phyloP scores from a whole-genome alignment of 2,113 vertebrate genomes.

The Alouatta palliata region DNA sequence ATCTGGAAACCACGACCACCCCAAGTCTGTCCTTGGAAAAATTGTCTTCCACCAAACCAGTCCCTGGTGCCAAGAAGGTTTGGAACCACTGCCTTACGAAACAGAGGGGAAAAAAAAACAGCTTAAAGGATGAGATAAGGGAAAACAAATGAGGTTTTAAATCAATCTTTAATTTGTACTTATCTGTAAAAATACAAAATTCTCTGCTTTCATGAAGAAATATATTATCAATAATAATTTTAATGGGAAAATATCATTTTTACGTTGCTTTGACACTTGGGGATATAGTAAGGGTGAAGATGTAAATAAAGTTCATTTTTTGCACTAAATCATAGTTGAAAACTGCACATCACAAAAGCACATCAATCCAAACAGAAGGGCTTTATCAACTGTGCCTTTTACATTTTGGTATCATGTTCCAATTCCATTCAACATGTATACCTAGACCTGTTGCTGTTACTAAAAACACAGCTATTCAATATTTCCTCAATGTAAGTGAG shows the following conservation, averaged over 20 bases:
- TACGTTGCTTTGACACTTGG: neutral
- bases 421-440: neutral
- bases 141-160: neutral
- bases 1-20: fast-evolving
- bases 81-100: too few species aligned
- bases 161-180: neutral
- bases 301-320: neutral
- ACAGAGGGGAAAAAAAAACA: neutral
- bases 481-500: neutral
- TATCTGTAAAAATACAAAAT: neutral
- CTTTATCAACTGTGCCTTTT: neutral
- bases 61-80: too few species aligned
- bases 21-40: too few species aligned
- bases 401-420: neutral
- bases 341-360: neutral
- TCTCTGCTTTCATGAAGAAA: neutral
- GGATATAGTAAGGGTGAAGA: neutral
- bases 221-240: neutral
- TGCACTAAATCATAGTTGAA: neutral
- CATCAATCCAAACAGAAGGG: neutral
- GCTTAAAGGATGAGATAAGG: neutral
- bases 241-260: neutral
- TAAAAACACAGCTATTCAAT: neutral
- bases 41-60: too few species aligned
- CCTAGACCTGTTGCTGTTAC: neutral